Conservation (phyloP, 2,113 vertebrate species). For the Sialia sialis region DNA sequence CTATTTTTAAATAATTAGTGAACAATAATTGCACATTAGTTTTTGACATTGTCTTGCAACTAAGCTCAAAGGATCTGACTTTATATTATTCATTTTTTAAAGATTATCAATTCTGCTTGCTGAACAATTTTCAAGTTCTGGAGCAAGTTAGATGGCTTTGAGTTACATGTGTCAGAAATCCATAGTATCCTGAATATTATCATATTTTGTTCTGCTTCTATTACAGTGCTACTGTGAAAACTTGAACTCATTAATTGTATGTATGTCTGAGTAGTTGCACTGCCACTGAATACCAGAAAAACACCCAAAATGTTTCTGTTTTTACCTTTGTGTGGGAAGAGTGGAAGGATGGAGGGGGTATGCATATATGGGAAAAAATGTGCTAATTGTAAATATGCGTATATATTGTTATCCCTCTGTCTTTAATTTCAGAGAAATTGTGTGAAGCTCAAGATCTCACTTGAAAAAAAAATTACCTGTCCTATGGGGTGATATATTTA, state of each 20-base stretch:
- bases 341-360: not conserved
- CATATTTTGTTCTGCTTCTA: not conserved
- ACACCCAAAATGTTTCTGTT: not conserved
- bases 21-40: constrained; percentile 63
- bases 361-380: not conserved
- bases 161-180: not conserved
- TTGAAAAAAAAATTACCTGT: not conserved
- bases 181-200: not conserved
- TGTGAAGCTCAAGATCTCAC: not conserved
- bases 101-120: constrained; percentile 32
- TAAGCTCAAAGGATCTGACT: constrained; percentile 51
- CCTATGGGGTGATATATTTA: not conserved
- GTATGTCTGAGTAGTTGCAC: not conserved
- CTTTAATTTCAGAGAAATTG: not conserved
- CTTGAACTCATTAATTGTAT: not conserved
- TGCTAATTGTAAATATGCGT: not conserved
- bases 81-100: constrained; percentile 46
- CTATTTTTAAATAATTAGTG: constrained; percentile 44
- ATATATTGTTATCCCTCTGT: not conserved
- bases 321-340: not conserved
- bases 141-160: not conserved
- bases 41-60: constrained; percentile 62
- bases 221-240: not conserved
- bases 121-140: constrained; percentile 23
- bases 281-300: not conserved